A percentile compares a stretch with the other conserved stretches of the same genome.
These are phyloP conservation scores for Thymallus thymallus DNA, from an alignment of 2,113 vertebrate genomes.

Conservation along the genomic window DNA sequence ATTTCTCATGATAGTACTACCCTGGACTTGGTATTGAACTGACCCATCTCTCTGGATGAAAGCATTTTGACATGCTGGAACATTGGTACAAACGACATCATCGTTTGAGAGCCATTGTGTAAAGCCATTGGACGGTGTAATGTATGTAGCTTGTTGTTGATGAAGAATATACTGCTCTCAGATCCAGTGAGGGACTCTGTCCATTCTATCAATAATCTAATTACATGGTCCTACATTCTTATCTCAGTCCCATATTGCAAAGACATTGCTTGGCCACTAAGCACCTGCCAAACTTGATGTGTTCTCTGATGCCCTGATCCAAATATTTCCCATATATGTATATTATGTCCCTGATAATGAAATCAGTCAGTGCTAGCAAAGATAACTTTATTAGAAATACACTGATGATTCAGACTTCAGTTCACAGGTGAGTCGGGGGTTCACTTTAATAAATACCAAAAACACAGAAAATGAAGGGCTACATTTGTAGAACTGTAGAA, in stretches of 20 bases:
- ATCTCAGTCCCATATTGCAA: conserved; percentile 9
- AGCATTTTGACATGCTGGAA: no score
- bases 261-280: conserved; percentile 25
- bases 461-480: not conserved
- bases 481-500: not conserved
- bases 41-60: no score
- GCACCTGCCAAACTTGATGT: conserved; percentile 34
- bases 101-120: no score
- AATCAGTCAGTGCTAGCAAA: conserved; percentile 24
- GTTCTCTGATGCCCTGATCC: conserved; percentile 31
- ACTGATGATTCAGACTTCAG: conserved; percentile 49
- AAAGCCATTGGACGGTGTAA: conserved; percentile 14
- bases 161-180: not conserved
- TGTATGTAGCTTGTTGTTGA: conserved; percentile 14
- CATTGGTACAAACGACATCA: no score
- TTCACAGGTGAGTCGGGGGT: conserved; percentile 27
- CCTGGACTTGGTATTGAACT: no score
- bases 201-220: not conserved
- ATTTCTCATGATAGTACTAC: not conserved
- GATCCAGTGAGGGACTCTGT: not conserved
- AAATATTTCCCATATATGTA: no score
- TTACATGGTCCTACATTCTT: conserved; percentile 19
- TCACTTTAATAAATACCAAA: conserved; percentile 12
- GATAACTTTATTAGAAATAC: conserved; percentile 29
- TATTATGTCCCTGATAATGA: not conserved